A percentile compares a stretch with the other conserved stretches of the same genome.
Conservation (phyloP, 2,113 vertebrate species). For the Mobula birostris region DNA sequence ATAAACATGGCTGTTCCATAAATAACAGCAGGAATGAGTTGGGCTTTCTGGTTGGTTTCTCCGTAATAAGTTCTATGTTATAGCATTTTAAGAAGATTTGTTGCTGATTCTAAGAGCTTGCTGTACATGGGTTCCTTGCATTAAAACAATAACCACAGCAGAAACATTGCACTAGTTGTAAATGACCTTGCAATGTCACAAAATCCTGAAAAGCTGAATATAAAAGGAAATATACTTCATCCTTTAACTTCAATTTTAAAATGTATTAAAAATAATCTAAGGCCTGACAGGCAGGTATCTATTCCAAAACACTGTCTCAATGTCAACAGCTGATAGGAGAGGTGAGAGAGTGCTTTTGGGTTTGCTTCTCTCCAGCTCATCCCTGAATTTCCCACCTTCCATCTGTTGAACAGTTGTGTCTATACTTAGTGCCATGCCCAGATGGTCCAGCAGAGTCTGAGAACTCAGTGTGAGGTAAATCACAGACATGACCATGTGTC, state of each 20-base stretch:
- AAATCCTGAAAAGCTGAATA: too few species aligned
- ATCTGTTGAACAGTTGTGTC: not conserved
- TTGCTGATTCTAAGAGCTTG: too few species aligned
- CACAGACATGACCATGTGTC: not conserved
- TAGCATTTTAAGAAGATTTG: too few species aligned
- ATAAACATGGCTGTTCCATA: not conserved
- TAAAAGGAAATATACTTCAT: too few species aligned
- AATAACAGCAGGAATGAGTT: not conserved
- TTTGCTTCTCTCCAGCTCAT: not conserved
- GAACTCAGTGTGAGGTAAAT: not conserved
- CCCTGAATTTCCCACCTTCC: not conserved
- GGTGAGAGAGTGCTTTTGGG: not conserved
- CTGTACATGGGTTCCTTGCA: too few species aligned
- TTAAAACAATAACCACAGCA: too few species aligned
- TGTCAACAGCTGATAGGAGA: not conserved
- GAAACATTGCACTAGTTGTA: too few species aligned
- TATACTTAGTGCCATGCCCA: constrained; percentile 25
- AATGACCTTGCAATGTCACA: too few species aligned
- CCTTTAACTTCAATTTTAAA: not conserved
- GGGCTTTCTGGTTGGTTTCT: not conserved
- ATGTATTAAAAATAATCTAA: not conserved
- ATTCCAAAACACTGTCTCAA: not conserved
- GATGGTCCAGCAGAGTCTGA: constrained; percentile 32
- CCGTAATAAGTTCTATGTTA: not conserved
- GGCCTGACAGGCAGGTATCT: not conserved